These are phyloP conservation scores for Rhinolophus ferrumequinum DNA, from an alignment of 2,113 vertebrate species.

Conservation along the genomic window DNA sequence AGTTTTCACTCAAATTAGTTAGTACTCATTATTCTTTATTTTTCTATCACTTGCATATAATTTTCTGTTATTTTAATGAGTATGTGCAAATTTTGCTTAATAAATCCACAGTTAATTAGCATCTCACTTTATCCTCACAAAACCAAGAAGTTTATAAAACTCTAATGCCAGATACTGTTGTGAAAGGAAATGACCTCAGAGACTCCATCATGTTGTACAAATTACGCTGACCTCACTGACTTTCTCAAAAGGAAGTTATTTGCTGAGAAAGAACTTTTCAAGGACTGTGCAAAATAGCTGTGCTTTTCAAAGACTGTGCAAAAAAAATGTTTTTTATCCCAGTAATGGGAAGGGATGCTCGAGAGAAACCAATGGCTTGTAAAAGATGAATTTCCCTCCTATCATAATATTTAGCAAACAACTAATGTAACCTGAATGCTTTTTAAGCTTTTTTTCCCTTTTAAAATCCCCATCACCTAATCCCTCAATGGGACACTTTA, in stretches of 20 bases:
- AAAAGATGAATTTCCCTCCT: background rate
- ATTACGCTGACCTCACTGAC: background rate
- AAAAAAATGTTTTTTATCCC: background rate
- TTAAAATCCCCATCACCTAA: background rate
- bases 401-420: background rate
- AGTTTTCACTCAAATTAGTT: background rate
- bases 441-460: background rate
- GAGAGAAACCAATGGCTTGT: background rate
- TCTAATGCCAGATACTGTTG: background rate
- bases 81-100: background rate
- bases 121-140: background rate
- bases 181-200: background rate
- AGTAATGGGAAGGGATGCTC: background rate
- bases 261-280: background rate
- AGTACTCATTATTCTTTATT: background rate
- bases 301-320: background rate
- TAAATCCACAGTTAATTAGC: background rate
- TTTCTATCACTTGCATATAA: background rate
- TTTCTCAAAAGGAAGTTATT: background rate
- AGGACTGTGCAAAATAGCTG: background rate
- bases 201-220: background rate
- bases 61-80: background rate
- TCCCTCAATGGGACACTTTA: background rate
- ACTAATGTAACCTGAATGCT: background rate
- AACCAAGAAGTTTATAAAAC: background rate